These are phyloP conservation scores for Acrocephalus scirpaceus DNA, from an alignment of 2,797 vertebrate species.

Conservation along the genomic window DNA sequence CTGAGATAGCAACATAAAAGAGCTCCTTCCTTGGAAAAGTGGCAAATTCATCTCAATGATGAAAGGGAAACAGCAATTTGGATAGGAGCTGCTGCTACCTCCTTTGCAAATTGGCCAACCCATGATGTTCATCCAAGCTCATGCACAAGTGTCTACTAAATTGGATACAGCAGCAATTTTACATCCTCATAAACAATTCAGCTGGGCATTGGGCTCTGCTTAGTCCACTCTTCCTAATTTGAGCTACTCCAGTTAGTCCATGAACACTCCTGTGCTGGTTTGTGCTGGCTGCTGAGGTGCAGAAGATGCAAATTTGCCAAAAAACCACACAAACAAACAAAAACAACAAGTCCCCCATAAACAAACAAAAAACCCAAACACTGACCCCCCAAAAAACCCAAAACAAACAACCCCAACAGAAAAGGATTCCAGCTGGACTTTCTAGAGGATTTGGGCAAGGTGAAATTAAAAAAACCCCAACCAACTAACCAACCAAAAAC, in stretches of 20 bases:
- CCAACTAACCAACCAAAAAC: not conserved
- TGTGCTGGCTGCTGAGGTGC: not conserved
- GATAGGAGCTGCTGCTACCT: not conserved
- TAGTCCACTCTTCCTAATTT: not conserved
- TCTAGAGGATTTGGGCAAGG: not conserved
- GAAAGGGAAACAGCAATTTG: not conserved
- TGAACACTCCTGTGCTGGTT: not conserved
- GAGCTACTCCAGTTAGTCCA: not conserved
- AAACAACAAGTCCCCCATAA: not conserved
- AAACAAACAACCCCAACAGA: not conserved
- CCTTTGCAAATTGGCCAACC: not conserved
- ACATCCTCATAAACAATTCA: not conserved
- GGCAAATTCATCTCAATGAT: not conserved
- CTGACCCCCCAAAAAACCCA: too few relatives aligned
- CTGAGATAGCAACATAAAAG: not conserved
- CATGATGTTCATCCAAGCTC: rapidly evolving
- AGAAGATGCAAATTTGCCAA: not conserved
- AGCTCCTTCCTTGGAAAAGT: not conserved
- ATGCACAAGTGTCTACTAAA: not conserved
- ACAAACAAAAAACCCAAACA: not conserved
- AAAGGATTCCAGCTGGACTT: not conserved
- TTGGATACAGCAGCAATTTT: not conserved
- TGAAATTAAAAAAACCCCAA: not conserved
- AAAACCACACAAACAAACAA: not conserved
- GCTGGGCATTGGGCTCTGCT: not conserved